A percentile compares a stretch with the other conserved stretches of the same genome.
phyloP scores from a whole-genome alignment of 2,888 invertebrate genomes.

The Zonitis immaculata region DNA sequence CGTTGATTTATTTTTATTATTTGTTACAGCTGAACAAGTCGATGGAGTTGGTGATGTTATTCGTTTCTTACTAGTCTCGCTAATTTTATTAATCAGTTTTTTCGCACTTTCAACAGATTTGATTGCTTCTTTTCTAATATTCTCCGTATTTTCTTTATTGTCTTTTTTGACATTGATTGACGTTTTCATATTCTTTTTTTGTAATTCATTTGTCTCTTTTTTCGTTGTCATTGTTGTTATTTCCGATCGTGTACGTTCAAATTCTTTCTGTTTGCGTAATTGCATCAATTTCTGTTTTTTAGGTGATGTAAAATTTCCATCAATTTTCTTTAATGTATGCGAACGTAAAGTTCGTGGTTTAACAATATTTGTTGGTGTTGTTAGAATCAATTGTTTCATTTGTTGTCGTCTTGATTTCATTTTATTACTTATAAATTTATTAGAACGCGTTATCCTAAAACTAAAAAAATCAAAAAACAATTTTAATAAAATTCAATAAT shows the following conservation, averaged over 20 bases:
- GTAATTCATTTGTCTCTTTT: slow-evolving; percentile 6
- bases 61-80: slow-evolving; percentile 2
- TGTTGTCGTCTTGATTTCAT: slow-evolving; percentile 28
- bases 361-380: slow-evolving; percentile 27
- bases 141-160: slow-evolving; percentile 8
- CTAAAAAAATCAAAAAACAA: slow-evolving; percentile 18
- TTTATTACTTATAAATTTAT: slow-evolving; percentile 22
- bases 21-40: neutral
- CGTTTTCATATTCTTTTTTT: slow-evolving; percentile 14
- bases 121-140: slow-evolving; percentile 3
- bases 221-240: slow-evolving; percentile 8
- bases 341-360: slow-evolving; percentile 33
- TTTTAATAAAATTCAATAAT: neutral
- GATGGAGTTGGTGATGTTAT: neutral
- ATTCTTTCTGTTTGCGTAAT: slow-evolving; percentile 6
- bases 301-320: slow-evolving; percentile 23
- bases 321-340: slow-evolving; percentile 34
- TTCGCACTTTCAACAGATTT: neutral
- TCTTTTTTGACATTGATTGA: slow-evolving; percentile 8
- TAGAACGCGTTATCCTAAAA: slow-evolving; percentile 37
- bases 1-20: slow-evolving; percentile 1
- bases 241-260: slow-evolving; percentile 1
- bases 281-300: slow-evolving; percentile 23
- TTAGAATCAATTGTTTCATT: slow-evolving; percentile 33
- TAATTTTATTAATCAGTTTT: neutral